A percentile compares a stretch with the other conserved stretches of the same genome.
phyloP scores from a whole-genome alignment of 2,888 invertebrate species.

The Plagodis pulveraria region DNA sequence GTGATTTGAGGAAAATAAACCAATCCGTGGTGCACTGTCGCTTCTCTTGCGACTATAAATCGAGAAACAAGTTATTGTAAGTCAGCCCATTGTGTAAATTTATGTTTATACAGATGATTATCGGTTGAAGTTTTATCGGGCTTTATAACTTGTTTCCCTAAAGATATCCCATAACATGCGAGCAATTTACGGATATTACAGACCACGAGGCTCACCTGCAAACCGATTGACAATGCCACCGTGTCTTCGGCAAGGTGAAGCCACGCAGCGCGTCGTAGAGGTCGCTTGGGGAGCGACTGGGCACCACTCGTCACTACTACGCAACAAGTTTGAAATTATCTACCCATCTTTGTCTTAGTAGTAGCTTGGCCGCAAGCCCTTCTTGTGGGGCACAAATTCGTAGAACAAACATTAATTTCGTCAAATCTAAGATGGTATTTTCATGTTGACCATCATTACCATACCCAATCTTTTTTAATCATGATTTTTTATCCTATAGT shows the following conservation, averaged over 20 bases:
- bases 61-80: slow-evolving; percentile 18
- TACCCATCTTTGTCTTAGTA: no score
- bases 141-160: slow-evolving; percentile 14
- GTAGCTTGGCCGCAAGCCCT: no score
- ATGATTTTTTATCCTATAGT: no score
- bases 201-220: slow-evolving; percentile 14
- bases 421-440: no score
- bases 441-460: no score
- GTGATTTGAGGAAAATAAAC: slow-evolving; percentile 9
- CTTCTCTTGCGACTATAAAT: slow-evolving; percentile 22
- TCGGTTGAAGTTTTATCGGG: background rate
- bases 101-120: background rate
- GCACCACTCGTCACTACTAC: slow-evolving; percentile 13
- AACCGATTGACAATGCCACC: slow-evolving; percentile 1
- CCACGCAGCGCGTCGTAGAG: slow-evolving; percentile 16
- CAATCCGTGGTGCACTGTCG: slow-evolving; percentile 15
- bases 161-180: slow-evolving; percentile 22
- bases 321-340: slow-evolving; percentile 3
- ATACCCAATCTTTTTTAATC: no score
- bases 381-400: no score
- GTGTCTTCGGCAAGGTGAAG: background rate
- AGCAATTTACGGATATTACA: slow-evolving; percentile 28
- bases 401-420: no score
- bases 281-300: slow-evolving; percentile 27
- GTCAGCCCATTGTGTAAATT: background rate